These are phyloP conservation scores for Sebastes goodei DNA, from an alignment of 2,797 vertebrate species.

Conservation along the genomic window DNA sequence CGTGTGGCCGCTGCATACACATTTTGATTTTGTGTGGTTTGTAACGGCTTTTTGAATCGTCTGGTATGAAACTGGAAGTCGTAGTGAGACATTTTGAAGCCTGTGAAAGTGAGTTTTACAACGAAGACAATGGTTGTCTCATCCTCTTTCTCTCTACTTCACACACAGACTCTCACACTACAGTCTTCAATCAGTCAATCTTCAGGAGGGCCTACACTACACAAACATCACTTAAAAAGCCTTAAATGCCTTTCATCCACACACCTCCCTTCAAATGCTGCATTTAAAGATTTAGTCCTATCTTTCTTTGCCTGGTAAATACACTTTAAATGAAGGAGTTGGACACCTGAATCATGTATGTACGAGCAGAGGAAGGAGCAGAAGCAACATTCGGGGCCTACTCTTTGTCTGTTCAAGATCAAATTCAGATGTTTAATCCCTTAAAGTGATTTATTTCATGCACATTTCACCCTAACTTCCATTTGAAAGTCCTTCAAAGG, in stretches of 20 bases:
- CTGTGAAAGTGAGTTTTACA: constrained; percentile 40
- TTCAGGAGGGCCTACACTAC: background rate
- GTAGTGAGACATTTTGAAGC: constrained; percentile 13
- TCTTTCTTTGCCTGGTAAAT: background rate
- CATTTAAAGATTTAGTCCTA: background rate
- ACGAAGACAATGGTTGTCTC: constrained; percentile 15
- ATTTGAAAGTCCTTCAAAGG: constrained; percentile 16
- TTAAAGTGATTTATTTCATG: background rate
- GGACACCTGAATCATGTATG: background rate
- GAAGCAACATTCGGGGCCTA: background rate
- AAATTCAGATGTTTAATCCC: constrained; percentile 2
- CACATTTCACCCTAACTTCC: background rate
- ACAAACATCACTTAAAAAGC: constrained; percentile 4
- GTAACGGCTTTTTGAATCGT: constrained; percentile 52
- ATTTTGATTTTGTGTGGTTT: constrained; percentile 54
- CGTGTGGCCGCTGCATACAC: constrained; percentile 19
- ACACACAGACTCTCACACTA: background rate
- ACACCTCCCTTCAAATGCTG: background rate
- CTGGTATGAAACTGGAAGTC: constrained; percentile 33
- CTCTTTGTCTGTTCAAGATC: background rate
- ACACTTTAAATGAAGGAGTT: background rate
- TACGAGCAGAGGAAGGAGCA: background rate
- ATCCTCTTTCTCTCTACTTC: background rate
- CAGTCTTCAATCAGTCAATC: background rate
- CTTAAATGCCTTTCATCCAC: background rate